Evolutionary conservation across 1,140 invertebrate genomes (phyloP), one percentile per base, ranked within the genome.

Genomic region (Hylyphantes graminicola): DNA sequence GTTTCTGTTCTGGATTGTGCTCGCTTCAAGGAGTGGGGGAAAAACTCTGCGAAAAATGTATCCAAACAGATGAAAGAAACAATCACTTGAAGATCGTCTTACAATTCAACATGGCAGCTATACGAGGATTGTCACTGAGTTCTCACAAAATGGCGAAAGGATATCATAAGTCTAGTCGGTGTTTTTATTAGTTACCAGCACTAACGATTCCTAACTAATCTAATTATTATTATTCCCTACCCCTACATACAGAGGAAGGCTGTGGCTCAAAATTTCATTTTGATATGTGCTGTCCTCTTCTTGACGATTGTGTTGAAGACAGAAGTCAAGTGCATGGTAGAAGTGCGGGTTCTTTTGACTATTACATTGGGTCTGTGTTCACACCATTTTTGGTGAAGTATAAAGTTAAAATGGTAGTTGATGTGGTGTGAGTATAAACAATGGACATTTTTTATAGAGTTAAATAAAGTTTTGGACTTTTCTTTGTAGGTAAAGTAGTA

Each of bases 261-360:
- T 19, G 2, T 35, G 54, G 6, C 35, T 78, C 13, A 78, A 54
- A 78, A 67, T 78, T 67, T 78, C 76, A 78, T 78, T 67, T 78
- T 78, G 51, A 67, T 78, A 67, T 78, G 50, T 67, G 76, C 76
- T 78, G 76, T 78, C 76, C 76, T 78, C 63, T 78, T 67, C 17
- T n/a, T 74, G 12, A n/a, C 50, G 54, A 10, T 70, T 53, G 13
- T 3, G 19, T 17, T 11, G 50, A 11, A 51, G 2, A 15, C 17
- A 51, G 54, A 15, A 51, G 50, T 7, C 1, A 53, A 19, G 68
- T 19, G 51, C 68, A 70, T 70, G 50, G 68, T 70, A 70, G n/a
- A 15, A 53, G 10, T 70, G 13, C 50, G 68, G 13, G 9, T 50
- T 50, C 10, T 68, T 19, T 68, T 35, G 35, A 5, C 35, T 35